Evolutionary conservation across 92 coral and sea anemone species (phyloP), one percentile per base, ranked within the genome.

Genomic region (Palythoa grandis): DNA sequence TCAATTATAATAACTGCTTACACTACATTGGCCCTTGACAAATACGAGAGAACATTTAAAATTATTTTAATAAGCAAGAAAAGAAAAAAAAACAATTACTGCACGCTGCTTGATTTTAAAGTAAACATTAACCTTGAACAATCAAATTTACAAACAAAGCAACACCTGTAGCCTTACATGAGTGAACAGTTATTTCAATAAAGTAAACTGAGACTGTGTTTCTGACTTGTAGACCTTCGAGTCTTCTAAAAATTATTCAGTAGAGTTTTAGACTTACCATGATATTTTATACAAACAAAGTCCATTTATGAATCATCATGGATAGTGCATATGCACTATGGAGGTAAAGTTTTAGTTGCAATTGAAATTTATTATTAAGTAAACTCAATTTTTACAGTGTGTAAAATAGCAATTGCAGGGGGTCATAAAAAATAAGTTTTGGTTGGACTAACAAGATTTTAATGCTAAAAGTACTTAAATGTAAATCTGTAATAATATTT

Each of bases 181-280:
- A 80, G 61, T 80, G 72, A 80, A 66, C 85, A 80, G 85, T 20
- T 65, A 80, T 80, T 75, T 40, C 85, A 80, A 80, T 50, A 80
- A 37, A 13, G 35, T 15, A 37, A 53, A 5, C 2, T 69, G 17
- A 53, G 22, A 37, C 24, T 43, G 9, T 0, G 29, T 66, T 67
- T 52, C 60, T 12, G 38, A 11, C 39, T 78, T 53, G 11, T 7
- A 7, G 40, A 39, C 39, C 19, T 25, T 48, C n/a, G 9, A 52
- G 47, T 77, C 82, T 77, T 43, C 11, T 70, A 2, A 65, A 19
- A 63, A 63, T 63, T 40, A 3, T 19, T 7, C 39, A 66, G 60
- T 19, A 10, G n/a, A 23, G 16, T 61, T 69, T 69, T 37, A 69
- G 73, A 40, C 5, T 16, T 66, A 5, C 58, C 74, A 80, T 80